Evolutionary conservation across 2,888 invertebrate species (phyloP).

Genomic region (Meiosimyza decipiens): DNA sequence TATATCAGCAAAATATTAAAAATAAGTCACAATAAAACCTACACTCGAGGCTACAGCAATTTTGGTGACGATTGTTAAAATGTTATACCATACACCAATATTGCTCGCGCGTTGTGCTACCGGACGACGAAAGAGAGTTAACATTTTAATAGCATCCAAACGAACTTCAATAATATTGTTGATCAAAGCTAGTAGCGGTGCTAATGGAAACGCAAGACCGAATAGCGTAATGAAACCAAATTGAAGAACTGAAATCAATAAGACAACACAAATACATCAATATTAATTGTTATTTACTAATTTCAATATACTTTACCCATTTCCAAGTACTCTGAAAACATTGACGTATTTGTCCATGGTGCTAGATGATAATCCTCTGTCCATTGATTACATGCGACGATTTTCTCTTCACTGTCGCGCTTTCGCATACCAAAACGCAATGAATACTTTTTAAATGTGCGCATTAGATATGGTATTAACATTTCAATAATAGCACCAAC

Average conservation of each 20-base stretch:
- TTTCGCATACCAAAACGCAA: conserved; percentile 68
- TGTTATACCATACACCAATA: conserved; percentile 84
- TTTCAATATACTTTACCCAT: conserved; percentile 73
- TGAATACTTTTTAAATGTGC: conserved; percentile 66
- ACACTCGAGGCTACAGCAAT: conserved; percentile 84
- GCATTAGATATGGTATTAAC: conserved; percentile 73
- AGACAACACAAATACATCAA: background rate
- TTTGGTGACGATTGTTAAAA: conserved; percentile 79
- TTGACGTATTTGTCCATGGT: conserved; percentile 73
- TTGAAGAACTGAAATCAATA: conserved; percentile 76
- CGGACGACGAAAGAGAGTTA: conserved; percentile 79
- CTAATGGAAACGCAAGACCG: conserved; percentile 86
- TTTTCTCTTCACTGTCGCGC: conserved; percentile 59
- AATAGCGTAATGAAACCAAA: conserved; percentile 89
- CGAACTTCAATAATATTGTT: conserved; percentile 88
- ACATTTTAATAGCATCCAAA: conserved; percentile 83
- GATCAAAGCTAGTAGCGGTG: conserved; percentile 82
- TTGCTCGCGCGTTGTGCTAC: conserved; percentile 78
- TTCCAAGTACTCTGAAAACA: conserved; percentile 87
- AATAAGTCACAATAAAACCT: conserved; percentile 57
- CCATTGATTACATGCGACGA: conserved; percentile 75
- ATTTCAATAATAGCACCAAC: conserved; percentile 83
- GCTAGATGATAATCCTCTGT: conserved; percentile 79
- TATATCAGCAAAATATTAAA: conserved; percentile 10
- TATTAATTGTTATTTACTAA: background rate